A percentile compares a stretch with the other conserved stretches of the same genome.
Evolutionary conservation across 2,888 invertebrate genomes (phyloP).

Genomic region (Boloria euphrosyne): DNA sequence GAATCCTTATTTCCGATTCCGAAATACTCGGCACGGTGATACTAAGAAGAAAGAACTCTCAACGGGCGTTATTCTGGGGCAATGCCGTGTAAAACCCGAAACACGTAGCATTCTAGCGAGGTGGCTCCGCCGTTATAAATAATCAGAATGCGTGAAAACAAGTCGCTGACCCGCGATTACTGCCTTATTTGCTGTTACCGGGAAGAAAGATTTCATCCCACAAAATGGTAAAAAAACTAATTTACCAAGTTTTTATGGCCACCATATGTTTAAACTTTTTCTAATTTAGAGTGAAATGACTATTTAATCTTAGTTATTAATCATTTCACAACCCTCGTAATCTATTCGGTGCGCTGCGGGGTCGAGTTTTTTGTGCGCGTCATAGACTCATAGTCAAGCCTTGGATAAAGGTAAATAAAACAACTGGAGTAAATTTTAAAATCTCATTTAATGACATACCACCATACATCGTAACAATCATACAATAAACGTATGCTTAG

Average conservation of each 20-base stretch:
- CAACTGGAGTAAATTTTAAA: conserved; percentile 44
- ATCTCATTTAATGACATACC: conserved; percentile 69
- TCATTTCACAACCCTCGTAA: conserved; percentile 20
- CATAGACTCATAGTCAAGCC: background rate
- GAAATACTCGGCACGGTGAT: conserved; percentile 72
- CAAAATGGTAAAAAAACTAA: conserved; percentile 19
- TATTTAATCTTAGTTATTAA: conserved; percentile 27
- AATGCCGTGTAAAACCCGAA: conserved; percentile 73
- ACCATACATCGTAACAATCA: conserved; percentile 66
- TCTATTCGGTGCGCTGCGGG: conserved; percentile 17
- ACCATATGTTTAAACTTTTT: conserved; percentile 28
- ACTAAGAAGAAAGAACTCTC: conserved; percentile 77
- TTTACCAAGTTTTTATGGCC: conserved; percentile 15
- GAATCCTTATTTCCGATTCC: conserved; percentile 80
- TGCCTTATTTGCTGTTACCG: conserved; percentile 33
- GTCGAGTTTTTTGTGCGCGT: conserved; percentile 12
- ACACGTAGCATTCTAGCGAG: conserved; percentile 73
- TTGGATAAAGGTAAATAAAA: conserved; percentile 16
- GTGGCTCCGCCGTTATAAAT: conserved; percentile 71
- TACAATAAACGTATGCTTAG: conserved; percentile 51
- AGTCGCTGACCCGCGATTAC: conserved; percentile 71
- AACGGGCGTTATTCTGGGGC: conserved; percentile 75
- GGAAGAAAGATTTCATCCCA: conserved; percentile 26
- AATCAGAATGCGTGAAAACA: conserved; percentile 70
- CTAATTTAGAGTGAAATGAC: conserved; percentile 23